Evolutionary conservation across 2,888 invertebrate species (phyloP).

Genomic region (Epistrophe grossulariae): DNA sequence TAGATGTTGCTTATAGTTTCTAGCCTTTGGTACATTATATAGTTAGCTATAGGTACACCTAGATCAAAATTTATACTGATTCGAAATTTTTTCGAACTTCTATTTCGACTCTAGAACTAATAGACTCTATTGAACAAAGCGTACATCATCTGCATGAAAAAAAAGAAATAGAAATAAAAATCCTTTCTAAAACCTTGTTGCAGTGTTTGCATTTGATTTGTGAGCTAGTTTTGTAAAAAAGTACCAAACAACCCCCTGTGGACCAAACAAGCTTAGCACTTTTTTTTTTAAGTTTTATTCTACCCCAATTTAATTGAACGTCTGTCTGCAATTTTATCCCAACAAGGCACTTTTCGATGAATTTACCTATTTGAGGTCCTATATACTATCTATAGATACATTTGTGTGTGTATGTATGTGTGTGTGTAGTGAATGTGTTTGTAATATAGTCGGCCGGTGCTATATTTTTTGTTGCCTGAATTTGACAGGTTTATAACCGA

Average conservation of each 20-base stretch:
- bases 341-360: conserved; percentile 24
- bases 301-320: conserved; percentile 53
- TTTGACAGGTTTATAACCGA: conserved; percentile 66
- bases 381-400: neutral
- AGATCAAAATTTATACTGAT: neutral
- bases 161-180: conserved; percentile 4
- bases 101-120: conserved; percentile 39
- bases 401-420: neutral
- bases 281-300: neutral
- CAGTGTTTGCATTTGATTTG: conserved; percentile 67
- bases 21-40: conserved; percentile 6
- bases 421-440: neutral
- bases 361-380: conserved; percentile 23
- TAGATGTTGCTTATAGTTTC: neutral
- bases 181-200: conserved; percentile 23
- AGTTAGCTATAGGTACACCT: neutral
- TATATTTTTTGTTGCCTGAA: conserved; percentile 38
- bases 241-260: neutral
- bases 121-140: conserved; percentile 40
- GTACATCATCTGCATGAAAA: conserved; percentile 12
- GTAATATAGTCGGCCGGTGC: conserved; percentile 26
- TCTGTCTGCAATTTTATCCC: conserved; percentile 49
- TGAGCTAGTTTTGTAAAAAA: conserved; percentile 42
- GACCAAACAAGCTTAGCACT: conserved; percentile 1
- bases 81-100: conserved; percentile 7